Evolutionary conservation across 2,113 vertebrate species (phyloP).

Genomic region (Pogonocichla stellata): DNA sequence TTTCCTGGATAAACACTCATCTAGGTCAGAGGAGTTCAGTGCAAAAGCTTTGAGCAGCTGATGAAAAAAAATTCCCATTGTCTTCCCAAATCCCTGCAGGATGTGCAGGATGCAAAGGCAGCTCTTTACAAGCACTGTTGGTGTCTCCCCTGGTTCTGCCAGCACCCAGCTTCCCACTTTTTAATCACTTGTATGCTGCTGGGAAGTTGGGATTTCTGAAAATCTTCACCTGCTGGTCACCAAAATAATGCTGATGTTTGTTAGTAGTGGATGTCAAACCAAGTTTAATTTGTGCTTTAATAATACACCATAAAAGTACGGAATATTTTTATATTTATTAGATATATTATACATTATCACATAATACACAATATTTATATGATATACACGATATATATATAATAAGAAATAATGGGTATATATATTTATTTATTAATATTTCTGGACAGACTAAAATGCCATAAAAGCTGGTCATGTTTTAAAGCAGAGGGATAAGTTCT

Average conservation of each 20-base stretch:
- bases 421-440: neutral
- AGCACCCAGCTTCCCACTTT: neutral
- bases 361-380: too few species aligned
- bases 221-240: neutral
- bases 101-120: neutral
- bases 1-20: slow-evolving; percentile 42
- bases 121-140: neutral
- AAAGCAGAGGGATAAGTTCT: neutral
- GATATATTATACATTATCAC: too few species aligned
- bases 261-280: neutral
- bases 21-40: slow-evolving; percentile 2
- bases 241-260: neutral
- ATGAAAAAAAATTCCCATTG: neutral
- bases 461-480: neutral
- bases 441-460: neutral
- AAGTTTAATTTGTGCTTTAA: neutral
- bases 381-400: too few species aligned
- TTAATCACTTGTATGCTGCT: neutral
- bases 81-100: neutral
- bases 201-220: neutral
- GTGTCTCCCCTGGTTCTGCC: neutral
- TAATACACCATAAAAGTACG: neutral
- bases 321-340: neutral
- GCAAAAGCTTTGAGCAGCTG: neutral
- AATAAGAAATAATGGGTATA: neutral